Evolutionary conservation across 2,797 vertebrate species (phyloP).

Genomic region (Antrozous pallidus): DNA sequence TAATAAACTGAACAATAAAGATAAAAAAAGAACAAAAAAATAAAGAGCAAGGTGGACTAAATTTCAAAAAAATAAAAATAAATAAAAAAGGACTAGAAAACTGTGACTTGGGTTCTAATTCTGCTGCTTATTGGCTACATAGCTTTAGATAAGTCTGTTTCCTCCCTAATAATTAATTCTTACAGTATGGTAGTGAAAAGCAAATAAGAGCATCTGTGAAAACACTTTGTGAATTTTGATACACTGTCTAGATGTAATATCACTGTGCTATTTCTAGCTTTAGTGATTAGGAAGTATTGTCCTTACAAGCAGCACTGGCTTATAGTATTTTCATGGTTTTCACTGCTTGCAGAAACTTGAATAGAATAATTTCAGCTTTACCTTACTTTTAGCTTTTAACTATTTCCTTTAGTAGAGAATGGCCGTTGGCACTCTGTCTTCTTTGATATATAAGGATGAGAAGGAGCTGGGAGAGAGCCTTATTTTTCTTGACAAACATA

Average conservation of each 20-base stretch:
- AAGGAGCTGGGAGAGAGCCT: background rate
- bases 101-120: slow-evolving; percentile 4
- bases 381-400: slow-evolving; percentile 32
- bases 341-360: slow-evolving; percentile 9
- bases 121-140: background rate
- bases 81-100: background rate
- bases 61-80: background rate
- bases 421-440: background rate
- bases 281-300: slow-evolving; percentile 22
- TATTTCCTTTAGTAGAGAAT: slow-evolving; percentile 42
- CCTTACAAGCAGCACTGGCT: background rate
- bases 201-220: slow-evolving; percentile 43
- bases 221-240: slow-evolving; percentile 2
- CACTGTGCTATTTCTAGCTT: background rate
- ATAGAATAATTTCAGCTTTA: slow-evolving; percentile 2
- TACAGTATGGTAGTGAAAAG: background rate
- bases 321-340: background rate
- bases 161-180: slow-evolving; percentile 31
- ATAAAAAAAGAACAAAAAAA: no score
- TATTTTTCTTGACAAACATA: background rate
- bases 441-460: background rate
- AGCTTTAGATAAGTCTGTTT: slow-evolving; percentile 15
- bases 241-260: background rate
- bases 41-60: no score
- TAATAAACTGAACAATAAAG: no score